Evolutionary conservation across 2,888 invertebrate genomes (phyloP), one percentile per base, ranked within the genome.

Genomic region (Heterodera filipjevi): DNA sequence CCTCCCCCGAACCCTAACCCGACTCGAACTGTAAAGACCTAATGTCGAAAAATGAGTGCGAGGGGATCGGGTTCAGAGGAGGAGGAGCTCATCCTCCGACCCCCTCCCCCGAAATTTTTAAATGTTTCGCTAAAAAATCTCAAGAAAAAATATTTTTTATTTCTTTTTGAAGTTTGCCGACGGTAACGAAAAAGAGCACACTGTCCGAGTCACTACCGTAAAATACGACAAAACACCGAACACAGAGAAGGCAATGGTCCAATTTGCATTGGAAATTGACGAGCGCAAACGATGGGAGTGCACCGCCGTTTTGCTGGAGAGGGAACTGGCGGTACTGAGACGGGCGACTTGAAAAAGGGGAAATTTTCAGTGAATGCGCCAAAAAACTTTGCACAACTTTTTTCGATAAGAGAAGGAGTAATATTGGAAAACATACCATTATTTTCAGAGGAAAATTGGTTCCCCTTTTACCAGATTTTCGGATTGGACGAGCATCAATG

Each of bases 231-330:
- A 8, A 59, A 77, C 32, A 16, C 6, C 33, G 30, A 33, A 14
- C n/a, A 81, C 82, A 6, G 14, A 39, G 16, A 49, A 30, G 27
- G 74, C 53, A 39, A 81, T 81, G 59, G 74, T 85, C 33, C 71
- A 76, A 66, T 87, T 84, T 82, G 81, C 83, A 2, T 59, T 87
- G 30, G 86, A 87, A 77, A 78, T 82, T 8, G 82, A 84, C 35
- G 87, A 84, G 10, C n/a, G 71, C n/a, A 82, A 85, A 68, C 78
- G 84, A 53, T 86, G 87, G 86, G 78, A 77, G 33, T 82, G 82
- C 49, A 81, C 81, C 59, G 86, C 84, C 1, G 84, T 86, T 10
- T 81, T 81, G 74, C 77, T 87, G 27, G 79, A 78, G 33, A 81
- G 85, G 19, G 77, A 81, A 8, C 70, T 85, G 14, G 81, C 83